These are phyloP conservation scores for Poecilia wingei DNA, from an alignment of 2,797 vertebrate genomes.

Conservation along the genomic window DNA sequence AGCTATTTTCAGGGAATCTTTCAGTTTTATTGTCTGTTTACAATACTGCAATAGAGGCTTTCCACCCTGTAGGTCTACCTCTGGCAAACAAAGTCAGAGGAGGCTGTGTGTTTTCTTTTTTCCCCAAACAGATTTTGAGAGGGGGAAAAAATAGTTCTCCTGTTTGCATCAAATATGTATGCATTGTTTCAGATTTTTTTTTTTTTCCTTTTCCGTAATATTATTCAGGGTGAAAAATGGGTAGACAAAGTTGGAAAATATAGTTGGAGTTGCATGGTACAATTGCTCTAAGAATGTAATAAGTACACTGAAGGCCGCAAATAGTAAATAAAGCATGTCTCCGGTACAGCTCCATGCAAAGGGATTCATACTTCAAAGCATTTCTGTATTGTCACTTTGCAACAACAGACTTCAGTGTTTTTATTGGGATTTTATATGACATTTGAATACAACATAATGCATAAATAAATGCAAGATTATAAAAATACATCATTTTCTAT, in stretches of 20 bases:
- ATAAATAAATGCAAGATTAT: background rate
- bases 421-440: background rate
- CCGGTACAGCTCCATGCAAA: background rate
- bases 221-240: background rate
- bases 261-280: background rate
- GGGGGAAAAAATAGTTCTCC: background rate
- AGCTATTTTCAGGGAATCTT: slow-evolving; percentile 50
- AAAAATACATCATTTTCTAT: background rate
- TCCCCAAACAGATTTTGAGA: slow-evolving; percentile 2
- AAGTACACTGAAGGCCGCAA: slow-evolving; percentile 2
- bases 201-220: background rate
- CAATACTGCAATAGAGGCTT: slow-evolving; percentile 32
- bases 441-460: background rate
- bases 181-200: background rate
- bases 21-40: slow-evolving; percentile 60
- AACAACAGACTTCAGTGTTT: background rate
- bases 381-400: background rate
- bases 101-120: slow-evolving; percentile 5
- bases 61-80: slow-evolving; percentile 22
- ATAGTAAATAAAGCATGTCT: background rate
- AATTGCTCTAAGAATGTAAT: background rate
- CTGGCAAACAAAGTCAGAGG: slow-evolving; percentile 36
- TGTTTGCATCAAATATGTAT: background rate
- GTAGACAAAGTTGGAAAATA: background rate
- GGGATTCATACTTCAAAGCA: background rate